These are phyloP conservation scores for Procambarus virginalis DNA, from an alignment of 1,140 invertebrate genomes.

Conservation along the genomic window DNA sequence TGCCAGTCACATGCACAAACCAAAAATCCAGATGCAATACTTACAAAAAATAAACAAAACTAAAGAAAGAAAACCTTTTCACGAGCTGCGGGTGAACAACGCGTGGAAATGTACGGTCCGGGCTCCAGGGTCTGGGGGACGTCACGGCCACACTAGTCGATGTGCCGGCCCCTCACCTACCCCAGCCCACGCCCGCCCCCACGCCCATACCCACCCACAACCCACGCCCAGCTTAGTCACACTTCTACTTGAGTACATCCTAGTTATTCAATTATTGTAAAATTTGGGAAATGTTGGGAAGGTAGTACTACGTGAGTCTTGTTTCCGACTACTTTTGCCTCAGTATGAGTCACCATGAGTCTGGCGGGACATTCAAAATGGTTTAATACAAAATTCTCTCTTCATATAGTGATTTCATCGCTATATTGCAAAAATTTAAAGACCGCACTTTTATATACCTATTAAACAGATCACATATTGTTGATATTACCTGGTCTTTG, in stretches of 20 bases:
- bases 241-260: too few species aligned
- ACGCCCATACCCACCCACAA: too few species aligned
- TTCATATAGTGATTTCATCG: too few species aligned
- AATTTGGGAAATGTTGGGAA: too few species aligned
- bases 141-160: neutral
- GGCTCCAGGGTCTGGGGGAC: slow-evolving; percentile 27
- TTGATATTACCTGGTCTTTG: too few species aligned
- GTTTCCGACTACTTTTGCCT: neutral
- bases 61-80: slow-evolving; percentile 65
- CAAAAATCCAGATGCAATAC: slow-evolving; percentile 53
- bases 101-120: slow-evolving; percentile 47
- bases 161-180: neutral
- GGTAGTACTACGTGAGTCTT: neutral
- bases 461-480: too few species aligned
- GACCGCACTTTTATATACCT: too few species aligned
- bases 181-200: neutral
- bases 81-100: slow-evolving; percentile 51
- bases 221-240: too few species aligned
- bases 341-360: neutral
- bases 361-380: neutral
- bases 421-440: too few species aligned
- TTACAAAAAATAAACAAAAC: slow-evolving; percentile 66
- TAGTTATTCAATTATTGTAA: too few species aligned
- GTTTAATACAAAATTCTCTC: neutral
- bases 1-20: slow-evolving; percentile 49